Percentiles rank a stretch among this genome's conserved stretches.
Evolutionary conservation across 2,888 invertebrate species (phyloP).

Genomic region (Heteromyza rotundicornis): DNA sequence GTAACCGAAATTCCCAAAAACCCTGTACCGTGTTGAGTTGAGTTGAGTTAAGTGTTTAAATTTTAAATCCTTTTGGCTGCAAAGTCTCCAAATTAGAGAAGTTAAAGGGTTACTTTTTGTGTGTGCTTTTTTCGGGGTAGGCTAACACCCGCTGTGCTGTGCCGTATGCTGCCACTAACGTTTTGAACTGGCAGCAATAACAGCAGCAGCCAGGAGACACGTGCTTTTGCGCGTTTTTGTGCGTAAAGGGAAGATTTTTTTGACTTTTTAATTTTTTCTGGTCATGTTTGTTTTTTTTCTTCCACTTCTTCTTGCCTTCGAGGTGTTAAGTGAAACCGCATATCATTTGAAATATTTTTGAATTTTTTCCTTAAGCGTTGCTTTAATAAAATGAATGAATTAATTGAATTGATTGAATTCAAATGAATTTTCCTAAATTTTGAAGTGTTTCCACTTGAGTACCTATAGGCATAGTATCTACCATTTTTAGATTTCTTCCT

Average conservation of each 20-base stretch:
- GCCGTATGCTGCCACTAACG: not conserved
- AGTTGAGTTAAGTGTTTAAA: not conserved
- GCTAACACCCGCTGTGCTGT: not conserved
- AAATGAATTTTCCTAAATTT: too few species aligned
- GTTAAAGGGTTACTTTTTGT: constrained; percentile 2
- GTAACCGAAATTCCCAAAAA: not conserved
- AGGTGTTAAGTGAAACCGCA: not conserved
- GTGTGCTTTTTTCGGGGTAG: not conserved
- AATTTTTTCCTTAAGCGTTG: too few species aligned
- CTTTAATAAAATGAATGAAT: too few species aligned
- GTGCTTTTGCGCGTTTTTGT: not conserved
- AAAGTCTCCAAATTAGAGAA: not conserved
- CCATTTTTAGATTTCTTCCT: too few species aligned
- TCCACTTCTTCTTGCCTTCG: constrained; percentile 14
- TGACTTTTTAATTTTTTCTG: constrained; percentile 54
- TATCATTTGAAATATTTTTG: too few species aligned
- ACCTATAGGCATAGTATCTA: too few species aligned
- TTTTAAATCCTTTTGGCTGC: not conserved
- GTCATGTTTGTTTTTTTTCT: constrained; percentile 29
- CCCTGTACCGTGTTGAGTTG: not conserved
- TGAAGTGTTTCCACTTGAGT: too few species aligned
- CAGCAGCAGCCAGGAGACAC: not conserved
- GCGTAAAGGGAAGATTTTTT: constrained; percentile 38
- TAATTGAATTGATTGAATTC: too few species aligned
- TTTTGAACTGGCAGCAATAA: not conserved